Percentiles rank a stretch among this genome's conserved stretches.
Conservation (phyloP, 1,140 invertebrate genomes). For the Limonius californicus region DNA sequence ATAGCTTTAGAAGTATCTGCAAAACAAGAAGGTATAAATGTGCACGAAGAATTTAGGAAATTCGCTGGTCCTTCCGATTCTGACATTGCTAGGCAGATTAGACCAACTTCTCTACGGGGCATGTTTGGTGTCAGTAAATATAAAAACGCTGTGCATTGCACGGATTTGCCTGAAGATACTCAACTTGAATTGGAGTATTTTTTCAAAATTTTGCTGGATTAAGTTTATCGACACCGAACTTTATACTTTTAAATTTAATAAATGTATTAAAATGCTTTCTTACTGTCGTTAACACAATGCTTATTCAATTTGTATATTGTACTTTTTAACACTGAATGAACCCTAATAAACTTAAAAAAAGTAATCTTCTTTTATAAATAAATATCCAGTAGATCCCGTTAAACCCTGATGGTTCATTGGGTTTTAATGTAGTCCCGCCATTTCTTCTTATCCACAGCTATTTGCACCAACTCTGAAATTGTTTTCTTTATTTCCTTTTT, state of each 20-base stretch:
- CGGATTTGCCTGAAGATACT: constrained; percentile 85
- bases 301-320: not conserved
- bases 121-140: constrained; percentile 79
- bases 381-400: no score
- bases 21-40: constrained; percentile 55
- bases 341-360: no score
- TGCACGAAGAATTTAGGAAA: constrained; percentile 73
- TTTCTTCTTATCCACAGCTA: no score
- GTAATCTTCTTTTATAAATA: no score
- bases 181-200: constrained; percentile 79
- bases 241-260: not conserved
- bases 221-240: not conserved
- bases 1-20: constrained; percentile 81
- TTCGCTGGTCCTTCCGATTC: constrained; percentile 85
- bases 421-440: no score
- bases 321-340: not conserved
- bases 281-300: no score
- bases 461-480: no score
- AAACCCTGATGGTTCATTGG: no score
- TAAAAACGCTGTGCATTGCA: constrained; percentile 88
- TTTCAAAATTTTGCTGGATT: constrained; percentile 63
- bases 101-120: constrained; percentile 79
- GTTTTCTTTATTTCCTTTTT: no score
- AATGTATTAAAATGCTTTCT: no score
- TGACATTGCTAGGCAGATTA: constrained; percentile 77